Evolutionary conservation across 2,113 vertebrate species (phyloP).

Genomic region (Ivindomyrus marchei): DNA sequence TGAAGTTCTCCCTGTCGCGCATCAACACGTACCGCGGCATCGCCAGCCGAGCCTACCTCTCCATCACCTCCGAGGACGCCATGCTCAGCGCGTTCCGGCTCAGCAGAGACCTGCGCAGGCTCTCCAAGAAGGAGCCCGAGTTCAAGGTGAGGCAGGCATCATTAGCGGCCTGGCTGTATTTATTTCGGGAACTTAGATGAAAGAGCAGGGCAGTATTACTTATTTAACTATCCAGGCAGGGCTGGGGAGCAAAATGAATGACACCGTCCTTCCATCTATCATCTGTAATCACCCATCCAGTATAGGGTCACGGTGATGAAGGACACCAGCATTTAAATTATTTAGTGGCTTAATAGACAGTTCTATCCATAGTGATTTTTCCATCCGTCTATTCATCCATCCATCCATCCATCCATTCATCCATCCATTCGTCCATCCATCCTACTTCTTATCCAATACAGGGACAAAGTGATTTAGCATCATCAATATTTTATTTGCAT

Average conservation of each 20-base stretch:
- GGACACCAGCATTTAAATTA: neutral
- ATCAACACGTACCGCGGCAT: slow-evolving; percentile 87
- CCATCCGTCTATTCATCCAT: neutral
- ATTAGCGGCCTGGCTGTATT: neutral
- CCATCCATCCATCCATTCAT: neutral
- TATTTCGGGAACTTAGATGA: neutral
- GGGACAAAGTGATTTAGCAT: neutral
- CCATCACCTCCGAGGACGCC: slow-evolving; percentile 74
- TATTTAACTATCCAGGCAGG: neutral
- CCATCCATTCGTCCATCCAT: neutral
- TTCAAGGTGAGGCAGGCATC: slow-evolving; percentile 68
- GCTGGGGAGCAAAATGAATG: neutral
- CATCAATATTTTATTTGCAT: neutral
- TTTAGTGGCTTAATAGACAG: neutral
- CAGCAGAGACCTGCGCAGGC: slow-evolving; percentile 72
- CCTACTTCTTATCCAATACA: neutral
- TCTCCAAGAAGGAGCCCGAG: slow-evolving; percentile 80
- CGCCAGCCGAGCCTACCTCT: slow-evolving; percentile 78
- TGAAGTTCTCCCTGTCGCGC: slow-evolving; percentile 83
- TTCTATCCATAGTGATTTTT: neutral
- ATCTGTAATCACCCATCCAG: neutral
- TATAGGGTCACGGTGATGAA: neutral
- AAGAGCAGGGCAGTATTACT: neutral
- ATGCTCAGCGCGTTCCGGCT: slow-evolving; percentile 78
- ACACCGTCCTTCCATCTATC: neutral